A percentile compares a stretch with the other conserved stretches of the same genome.
Evolutionary conservation across 2,888 invertebrate genomes (phyloP).

Genomic region (Sinotaia quadrata): DNA sequence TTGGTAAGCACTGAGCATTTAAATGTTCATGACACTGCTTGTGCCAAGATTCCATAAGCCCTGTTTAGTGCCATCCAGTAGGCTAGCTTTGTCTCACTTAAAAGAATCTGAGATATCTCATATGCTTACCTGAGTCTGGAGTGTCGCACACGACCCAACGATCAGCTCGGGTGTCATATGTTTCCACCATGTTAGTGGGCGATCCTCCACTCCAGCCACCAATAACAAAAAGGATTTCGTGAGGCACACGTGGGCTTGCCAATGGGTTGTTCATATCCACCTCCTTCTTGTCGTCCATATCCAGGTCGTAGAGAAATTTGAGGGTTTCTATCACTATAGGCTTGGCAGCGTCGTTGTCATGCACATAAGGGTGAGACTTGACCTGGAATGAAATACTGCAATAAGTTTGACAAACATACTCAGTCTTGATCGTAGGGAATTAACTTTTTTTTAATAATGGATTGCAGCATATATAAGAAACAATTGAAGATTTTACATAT

Average conservation of each 20-base stretch:
- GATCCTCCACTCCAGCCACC: slow-evolving; percentile 82
- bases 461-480: too few relatives aligned
- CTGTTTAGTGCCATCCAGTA: too few relatives aligned
- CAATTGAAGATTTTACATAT: too few relatives aligned
- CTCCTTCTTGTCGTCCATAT: slow-evolving; percentile 81
- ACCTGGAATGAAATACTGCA: slow-evolving; percentile 72
- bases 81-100: too few relatives aligned
- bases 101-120: too few relatives aligned
- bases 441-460: too few relatives aligned
- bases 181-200: slow-evolving; percentile 79
- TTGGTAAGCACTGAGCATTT: too few relatives aligned
- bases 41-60: too few relatives aligned
- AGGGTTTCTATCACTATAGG: slow-evolving; percentile 92
- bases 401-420: neutral
- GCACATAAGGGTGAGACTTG: slow-evolving; percentile 86
- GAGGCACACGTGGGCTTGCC: slow-evolving; percentile 80
- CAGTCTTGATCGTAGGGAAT: too few relatives aligned
- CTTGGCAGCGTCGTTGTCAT: slow-evolving; percentile 82
- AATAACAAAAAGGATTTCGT: slow-evolving; percentile 74
- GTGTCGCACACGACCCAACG: slow-evolving; percentile 65
- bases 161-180: slow-evolving; percentile 71
- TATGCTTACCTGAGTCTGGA: slow-evolving; percentile 55
- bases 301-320: slow-evolving; percentile 91
- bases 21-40: too few relatives aligned
- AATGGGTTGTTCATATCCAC: slow-evolving; percentile 76